Base-by-base conservation (phyloP, 2,888 invertebrate genomes). In the Cyrtodaria siliqua region DNA sequence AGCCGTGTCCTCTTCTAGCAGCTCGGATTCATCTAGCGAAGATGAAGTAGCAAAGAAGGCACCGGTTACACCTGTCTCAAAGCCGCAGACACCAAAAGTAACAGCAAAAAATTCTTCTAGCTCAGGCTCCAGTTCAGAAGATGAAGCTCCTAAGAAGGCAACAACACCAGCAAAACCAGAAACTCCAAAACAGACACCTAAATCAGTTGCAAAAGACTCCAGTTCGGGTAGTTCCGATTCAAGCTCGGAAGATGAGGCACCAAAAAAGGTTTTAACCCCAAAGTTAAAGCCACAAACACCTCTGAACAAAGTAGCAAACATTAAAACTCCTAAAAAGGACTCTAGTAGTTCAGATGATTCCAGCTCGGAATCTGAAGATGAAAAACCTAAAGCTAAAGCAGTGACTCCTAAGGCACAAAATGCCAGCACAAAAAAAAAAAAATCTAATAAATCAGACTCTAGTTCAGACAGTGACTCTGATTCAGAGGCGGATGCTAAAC, bases 361-460 rank as follows among this genome's bases (percentile, higher is more conserved):
- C n/a, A 71, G 79, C 50, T 64, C 68, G 23, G 77, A 81, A n/a
- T 64, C 68, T 20, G 77, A 81, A n/a, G 64, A 69, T 56, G 71
- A 67, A 56, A n/a, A 23, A 27, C 18, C 68, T 23, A 56, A 70
- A 42, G 55, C 44, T 14, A 24, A 20, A 4, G 23, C 4, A 16
- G 52, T 26, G 16, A 52, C 62, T 24, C 57, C 47, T 29, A 52
- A 64, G n/a, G n/a, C n/a, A n/a, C n/a, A n/a, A n/a, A n/a, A n/a
- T 42, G 50, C 44, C 40, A 63, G 27, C 20, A 33, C 33, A 8
- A 12, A 8, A 33, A 12, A 4, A 33, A 33, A 33, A 33, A 33
- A 33, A 33, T 6, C n/a, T 33, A 69, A 55, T 69, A 33, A 61
- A 26, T 55, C 53, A 27, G 69, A 69, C 47, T 55, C 61, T 20